Evolutionary conservation across 1,140 invertebrate species (phyloP).

Genomic region (Aphelenchoides avenae): DNA sequence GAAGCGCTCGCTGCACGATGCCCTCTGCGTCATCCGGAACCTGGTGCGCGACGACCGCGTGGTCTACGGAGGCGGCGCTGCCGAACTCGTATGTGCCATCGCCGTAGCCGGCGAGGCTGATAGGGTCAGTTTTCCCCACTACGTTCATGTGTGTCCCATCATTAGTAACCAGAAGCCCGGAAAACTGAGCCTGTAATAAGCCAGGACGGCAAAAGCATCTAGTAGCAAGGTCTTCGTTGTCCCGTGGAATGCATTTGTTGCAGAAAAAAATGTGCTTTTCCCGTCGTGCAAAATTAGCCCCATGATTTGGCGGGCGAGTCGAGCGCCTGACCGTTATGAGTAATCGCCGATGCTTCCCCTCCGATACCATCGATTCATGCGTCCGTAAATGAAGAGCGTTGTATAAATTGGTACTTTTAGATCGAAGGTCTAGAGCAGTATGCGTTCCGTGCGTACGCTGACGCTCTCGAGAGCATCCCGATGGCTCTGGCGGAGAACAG

Average conservation of each 20-base stretch:
- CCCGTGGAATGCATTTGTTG: too few species aligned
- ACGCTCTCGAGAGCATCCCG: constrained; percentile 89
- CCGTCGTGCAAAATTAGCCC: too few species aligned
- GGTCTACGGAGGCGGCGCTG: constrained; percentile 93
- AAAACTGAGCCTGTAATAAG: too few species aligned
- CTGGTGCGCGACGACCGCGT: constrained; percentile 84
- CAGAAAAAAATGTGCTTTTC: too few species aligned
- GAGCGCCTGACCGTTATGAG: too few species aligned
- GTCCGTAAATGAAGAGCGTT: too few species aligned
- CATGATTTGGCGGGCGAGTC: too few species aligned
- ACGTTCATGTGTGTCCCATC: constrained; percentile 1
- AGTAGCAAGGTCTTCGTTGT: too few species aligned
- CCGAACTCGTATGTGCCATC: constrained; percentile 89
- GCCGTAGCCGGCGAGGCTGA: constrained; percentile 82
- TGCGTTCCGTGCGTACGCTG: constrained; percentile 88
- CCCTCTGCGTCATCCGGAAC: constrained; percentile 91
- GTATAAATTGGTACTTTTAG: constrained; percentile 56
- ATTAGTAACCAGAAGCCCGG: neutral
- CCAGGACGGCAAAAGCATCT: too few species aligned
- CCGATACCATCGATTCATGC: too few species aligned
- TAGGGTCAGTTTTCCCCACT: constrained; percentile 64
- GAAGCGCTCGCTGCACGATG: constrained; percentile 93
- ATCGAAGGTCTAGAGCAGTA: constrained; percentile 92
- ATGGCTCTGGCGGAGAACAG: constrained; percentile 93
- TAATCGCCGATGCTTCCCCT: too few species aligned